Percentiles rank a stretch among this genome's conserved stretches.
Conservation (phyloP, 2,888 invertebrate genomes). For the Hesperia comma region DNA sequence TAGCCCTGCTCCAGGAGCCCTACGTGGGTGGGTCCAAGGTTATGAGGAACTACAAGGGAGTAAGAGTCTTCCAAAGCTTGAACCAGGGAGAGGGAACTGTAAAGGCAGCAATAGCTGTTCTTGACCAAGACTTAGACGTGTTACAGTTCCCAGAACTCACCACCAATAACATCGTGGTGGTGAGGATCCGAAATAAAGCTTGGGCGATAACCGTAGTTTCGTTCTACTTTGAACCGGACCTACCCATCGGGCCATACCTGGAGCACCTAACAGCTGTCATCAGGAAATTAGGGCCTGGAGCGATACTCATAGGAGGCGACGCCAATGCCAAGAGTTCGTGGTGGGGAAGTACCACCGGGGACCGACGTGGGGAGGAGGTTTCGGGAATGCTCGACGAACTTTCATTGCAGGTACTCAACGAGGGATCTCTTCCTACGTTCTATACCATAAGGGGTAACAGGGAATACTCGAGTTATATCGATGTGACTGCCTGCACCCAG, state of each 20-base stretch:
- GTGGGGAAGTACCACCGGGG: not conserved
- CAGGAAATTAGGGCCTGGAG: not conserved
- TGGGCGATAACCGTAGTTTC: not conserved
- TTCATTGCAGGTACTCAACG: not conserved
- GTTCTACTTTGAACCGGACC: not conserved
- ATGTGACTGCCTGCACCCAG: too few relatives aligned
- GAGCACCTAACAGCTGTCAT: not conserved
- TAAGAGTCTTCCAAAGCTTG: constrained; percentile 20
- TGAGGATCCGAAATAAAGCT: not conserved
- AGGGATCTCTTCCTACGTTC: not conserved
- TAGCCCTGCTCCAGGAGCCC: not conserved
- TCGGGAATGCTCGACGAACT: not conserved
- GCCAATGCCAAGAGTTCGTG: not conserved
- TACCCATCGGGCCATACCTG: not conserved
- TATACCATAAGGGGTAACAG: not conserved
- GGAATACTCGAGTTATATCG: too few relatives aligned
- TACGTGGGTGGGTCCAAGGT: not conserved
- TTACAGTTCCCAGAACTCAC: constrained; percentile 2
- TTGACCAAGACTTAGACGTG: constrained; percentile 10
- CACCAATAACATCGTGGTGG: too few relatives aligned
- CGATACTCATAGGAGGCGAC: not conserved
- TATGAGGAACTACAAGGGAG: constrained; percentile 6
- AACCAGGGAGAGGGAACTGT: constrained; percentile 10
- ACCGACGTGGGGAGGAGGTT: not conserved
- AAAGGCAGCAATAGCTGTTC: constrained; percentile 24